Base-by-base conservation (phyloP, 2,113 vertebrate species). In the Telmatochromis brichardi region DNA sequence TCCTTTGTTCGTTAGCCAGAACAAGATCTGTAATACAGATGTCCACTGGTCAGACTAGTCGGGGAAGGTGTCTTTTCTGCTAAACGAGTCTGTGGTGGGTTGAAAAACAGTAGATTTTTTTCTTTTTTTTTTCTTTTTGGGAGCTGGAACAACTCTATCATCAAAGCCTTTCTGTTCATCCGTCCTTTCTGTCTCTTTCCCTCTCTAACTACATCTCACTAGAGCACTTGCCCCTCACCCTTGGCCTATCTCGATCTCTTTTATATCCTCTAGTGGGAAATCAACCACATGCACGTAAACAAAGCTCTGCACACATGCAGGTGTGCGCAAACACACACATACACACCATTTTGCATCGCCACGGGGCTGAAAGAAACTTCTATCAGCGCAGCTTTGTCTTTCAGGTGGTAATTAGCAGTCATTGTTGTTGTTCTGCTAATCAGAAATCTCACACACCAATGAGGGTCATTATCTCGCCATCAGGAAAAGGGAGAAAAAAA, bases 381-480 rank as follows among this genome's bases (percentile, higher is more conserved):
- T 91, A 94, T 95, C 94, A 92, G 91, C 17, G 3, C 86, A 47
- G 84, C 82, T 92, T 92, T 91, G 94, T 95, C 93, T 96, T 93
- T 93, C 93, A 93, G 95, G 89, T 94, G 92, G 85, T 96, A 96
- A 96, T 96, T 96, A 96, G 92, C 92, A 90, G 92, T 88, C 91
- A 95, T 95, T 95, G 94, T 96, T 94, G 88, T 93, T 94, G 87
- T 92, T 90, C 85, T 81, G 91, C 93, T 95, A 94, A 96, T 96
- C 95, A 95, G 88, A 95, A 94, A 93, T 96, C 93, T 95, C 89
- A 78, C 87, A 90, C 87, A 92, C 85, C 89, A 89, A 89, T 82
- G 80, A 94, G 93, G 95, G 93, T 95, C 93, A 93, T 94, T 95
- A 95, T 93, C 95, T 94, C 83, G 13, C 88, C 89, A 95, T 96